Evolutionary conservation across 2,797 vertebrate genomes (phyloP).

Genomic region (Clarias platycephalus): DNA sequence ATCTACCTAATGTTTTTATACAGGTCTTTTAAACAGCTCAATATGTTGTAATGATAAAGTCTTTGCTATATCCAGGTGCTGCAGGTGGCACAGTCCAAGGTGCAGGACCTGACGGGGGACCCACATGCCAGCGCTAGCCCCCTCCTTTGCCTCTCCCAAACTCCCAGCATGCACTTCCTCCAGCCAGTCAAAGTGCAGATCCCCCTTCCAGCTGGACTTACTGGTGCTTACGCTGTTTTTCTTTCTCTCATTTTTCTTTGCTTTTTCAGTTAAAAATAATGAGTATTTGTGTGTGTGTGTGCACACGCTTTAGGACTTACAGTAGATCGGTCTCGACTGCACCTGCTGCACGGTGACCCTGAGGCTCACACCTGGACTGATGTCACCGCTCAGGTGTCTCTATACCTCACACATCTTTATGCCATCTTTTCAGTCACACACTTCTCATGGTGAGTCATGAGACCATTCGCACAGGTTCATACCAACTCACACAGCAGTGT

Average conservation of each 20-base stretch:
- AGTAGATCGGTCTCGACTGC: constrained; percentile 81
- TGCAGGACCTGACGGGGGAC: constrained; percentile 72
- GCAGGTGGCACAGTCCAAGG: constrained; percentile 72
- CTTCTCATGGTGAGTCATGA: constrained; percentile 89
- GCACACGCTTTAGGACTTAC: constrained; percentile 75
- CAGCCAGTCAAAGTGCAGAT: constrained; percentile 89
- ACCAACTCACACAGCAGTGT: not conserved
- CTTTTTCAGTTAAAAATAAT: not conserved
- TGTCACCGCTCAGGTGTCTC: constrained; percentile 84
- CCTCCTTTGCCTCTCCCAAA: constrained; percentile 87
- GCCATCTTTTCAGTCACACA: constrained; percentile 89
- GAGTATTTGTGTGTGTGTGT: constrained; percentile 1
- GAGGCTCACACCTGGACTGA: constrained; percentile 86
- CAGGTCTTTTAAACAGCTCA: not conserved
- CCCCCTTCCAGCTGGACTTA: constrained; percentile 84
- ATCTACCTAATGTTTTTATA: not conserved
- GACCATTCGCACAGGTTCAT: not conserved
- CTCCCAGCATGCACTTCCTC: constrained; percentile 78
- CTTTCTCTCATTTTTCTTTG: not conserved
- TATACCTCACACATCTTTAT: constrained; percentile 87
- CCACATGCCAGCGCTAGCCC: constrained; percentile 76
- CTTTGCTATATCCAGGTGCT: constrained; percentile 77
- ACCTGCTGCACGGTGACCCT: constrained; percentile 84
- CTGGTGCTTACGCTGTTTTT: constrained; percentile 71
- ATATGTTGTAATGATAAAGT: not conserved